phyloP scores from a whole-genome alignment of 2,888 invertebrate genomes.

The Drosophila sordidapex region DNA sequence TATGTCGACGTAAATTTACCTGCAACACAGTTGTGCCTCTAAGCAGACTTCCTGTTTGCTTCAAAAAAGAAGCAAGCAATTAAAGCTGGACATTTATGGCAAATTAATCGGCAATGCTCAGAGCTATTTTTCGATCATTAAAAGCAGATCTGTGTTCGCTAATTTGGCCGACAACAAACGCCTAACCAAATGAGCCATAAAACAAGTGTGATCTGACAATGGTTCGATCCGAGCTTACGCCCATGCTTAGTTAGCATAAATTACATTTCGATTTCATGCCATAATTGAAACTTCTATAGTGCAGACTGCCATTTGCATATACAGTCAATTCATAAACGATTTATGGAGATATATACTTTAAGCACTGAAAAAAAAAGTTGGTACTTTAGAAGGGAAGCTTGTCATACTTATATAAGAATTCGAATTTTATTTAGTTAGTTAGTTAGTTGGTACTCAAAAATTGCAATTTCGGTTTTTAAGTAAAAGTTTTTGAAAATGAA shows the following conservation, averaged over 20 bases:
- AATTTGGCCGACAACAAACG: slow-evolving; percentile 55
- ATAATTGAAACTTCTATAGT: slow-evolving; percentile 34
- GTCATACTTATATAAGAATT: background rate
- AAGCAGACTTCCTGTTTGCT: slow-evolving; percentile 36
- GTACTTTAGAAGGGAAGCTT: no score
- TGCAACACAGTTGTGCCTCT: background rate
- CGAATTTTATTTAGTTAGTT: background rate
- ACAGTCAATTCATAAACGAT: slow-evolving; percentile 4
- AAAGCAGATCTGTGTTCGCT: slow-evolving; percentile 58
- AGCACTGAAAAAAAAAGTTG: background rate
- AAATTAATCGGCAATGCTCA: slow-evolving; percentile 55
- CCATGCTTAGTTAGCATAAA: slow-evolving; percentile 42
- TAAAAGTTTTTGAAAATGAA: background rate
- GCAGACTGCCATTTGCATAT: slow-evolving; percentile 32
- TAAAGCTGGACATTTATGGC: slow-evolving; percentile 65
- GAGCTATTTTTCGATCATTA: slow-evolving; percentile 57
- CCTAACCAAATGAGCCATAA: slow-evolving; percentile 35
- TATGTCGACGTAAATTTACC: background rate
- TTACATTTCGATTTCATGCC: slow-evolving; percentile 37
- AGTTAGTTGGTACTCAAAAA: background rate
- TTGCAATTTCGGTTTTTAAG: no score
- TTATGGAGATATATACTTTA: slow-evolving; percentile 3
- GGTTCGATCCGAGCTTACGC: slow-evolving; percentile 42
- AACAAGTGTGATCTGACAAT: slow-evolving; percentile 32
- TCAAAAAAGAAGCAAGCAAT: slow-evolving; percentile 32